Conservation (phyloP, 2,113 vertebrate species). For the Tinamus guttatus region DNA sequence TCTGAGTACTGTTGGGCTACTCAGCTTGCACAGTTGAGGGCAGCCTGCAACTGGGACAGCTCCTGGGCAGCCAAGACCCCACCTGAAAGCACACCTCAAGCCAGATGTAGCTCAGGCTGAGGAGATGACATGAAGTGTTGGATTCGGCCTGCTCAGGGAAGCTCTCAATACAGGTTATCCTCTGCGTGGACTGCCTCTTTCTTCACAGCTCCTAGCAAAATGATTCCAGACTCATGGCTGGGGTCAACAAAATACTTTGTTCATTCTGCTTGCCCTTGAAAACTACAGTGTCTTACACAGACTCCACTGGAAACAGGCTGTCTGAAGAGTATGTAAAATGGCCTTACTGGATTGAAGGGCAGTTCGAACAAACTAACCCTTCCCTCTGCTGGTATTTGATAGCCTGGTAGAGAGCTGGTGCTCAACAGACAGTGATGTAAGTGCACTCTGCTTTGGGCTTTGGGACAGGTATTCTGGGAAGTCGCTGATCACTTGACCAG, state of each 20-base stretch:
- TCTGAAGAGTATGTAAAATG: not conserved
- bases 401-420: not conserved
- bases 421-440: not conserved
- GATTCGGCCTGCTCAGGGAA: not conserved
- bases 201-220: not conserved
- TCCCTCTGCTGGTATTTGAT: not conserved
- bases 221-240: not conserved
- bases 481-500: not conserved
- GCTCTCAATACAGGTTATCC: not conserved
- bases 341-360: rapidly evolving
- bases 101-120: not conserved
- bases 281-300: not conserved
- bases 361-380: not conserved
- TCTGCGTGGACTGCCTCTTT: not conserved
- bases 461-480: not conserved
- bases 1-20: not conserved
- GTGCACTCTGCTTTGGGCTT: not conserved
- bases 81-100: not conserved
- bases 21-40: not conserved
- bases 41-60: not conserved
- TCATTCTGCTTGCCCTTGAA: not conserved
- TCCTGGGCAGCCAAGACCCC: not conserved
- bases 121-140: not conserved
- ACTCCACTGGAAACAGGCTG: not conserved
- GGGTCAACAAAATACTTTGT: not conserved